phyloP scores from a whole-genome alignment of 2,113 vertebrate genomes.

The Chinchilla lanigera region DNA sequence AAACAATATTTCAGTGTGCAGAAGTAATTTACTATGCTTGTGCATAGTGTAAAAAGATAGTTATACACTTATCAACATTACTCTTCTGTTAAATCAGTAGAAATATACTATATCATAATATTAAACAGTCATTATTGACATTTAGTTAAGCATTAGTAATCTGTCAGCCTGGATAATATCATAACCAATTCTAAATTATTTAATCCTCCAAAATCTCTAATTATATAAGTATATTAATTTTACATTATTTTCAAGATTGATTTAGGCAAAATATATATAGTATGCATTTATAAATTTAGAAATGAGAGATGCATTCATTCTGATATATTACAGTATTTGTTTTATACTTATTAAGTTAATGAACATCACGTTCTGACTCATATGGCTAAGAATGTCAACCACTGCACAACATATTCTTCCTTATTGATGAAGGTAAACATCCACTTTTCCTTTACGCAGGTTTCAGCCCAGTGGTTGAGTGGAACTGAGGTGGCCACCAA shows the following conservation, averaged over 20 bases:
- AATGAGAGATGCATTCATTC: neutral
- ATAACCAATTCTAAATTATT: neutral
- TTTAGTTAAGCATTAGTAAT: neutral
- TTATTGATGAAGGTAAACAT: neutral
- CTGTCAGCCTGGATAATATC: neutral
- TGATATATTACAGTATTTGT: neutral
- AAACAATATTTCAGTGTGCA: neutral
- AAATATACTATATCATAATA: neutral
- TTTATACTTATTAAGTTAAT: neutral
- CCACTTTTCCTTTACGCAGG: neutral
- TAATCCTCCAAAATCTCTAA: neutral
- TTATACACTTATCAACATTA: neutral
- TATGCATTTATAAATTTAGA: neutral
- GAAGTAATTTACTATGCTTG: neutral
- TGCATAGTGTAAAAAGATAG: neutral
- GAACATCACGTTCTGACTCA: neutral
- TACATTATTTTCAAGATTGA: neutral
- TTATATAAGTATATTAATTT: neutral
- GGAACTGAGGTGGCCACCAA: neutral
- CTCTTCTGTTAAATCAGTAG: neutral
- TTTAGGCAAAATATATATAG: neutral
- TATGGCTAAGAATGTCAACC: neutral
- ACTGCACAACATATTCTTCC: neutral
- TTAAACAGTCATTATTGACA: neutral
- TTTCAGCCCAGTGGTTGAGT: neutral